Percentiles rank a stretch among this genome's conserved stretches.
Conservation (phyloP, 1,140 invertebrate species). For the Drosophila oshimai region DNA sequence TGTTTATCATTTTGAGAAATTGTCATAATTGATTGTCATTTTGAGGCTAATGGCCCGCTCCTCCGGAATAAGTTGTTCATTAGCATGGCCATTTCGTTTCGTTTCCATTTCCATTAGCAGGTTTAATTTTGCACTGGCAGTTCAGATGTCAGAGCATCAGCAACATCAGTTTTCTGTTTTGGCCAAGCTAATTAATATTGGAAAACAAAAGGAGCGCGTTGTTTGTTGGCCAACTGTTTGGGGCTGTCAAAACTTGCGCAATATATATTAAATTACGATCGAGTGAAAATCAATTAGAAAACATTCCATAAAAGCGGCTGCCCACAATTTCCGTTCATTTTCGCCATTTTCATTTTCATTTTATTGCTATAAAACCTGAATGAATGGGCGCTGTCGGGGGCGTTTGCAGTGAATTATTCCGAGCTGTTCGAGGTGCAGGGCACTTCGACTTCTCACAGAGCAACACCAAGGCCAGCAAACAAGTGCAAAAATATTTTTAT, state of each 20-base stretch:
- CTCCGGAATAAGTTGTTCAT: constrained; percentile 17
- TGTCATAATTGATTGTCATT: constrained; percentile 69
- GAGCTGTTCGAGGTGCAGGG: constrained; percentile 27
- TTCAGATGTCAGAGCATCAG: constrained; percentile 48
- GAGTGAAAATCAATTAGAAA: constrained; percentile 74
- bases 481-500: constrained; percentile 74
- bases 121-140: constrained; percentile 22
- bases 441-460: constrained; percentile 18
- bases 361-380: constrained; percentile 8
- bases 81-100: background rate
- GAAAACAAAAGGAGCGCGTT: constrained; percentile 35
- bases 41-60: constrained; percentile 23
- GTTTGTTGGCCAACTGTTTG: constrained; percentile 35
- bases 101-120: constrained; percentile 18
- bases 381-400: constrained; percentile 14
- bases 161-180: constrained; percentile 37
- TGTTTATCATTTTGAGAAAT: constrained; percentile 59
- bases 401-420: constrained; percentile 56
- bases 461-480: constrained; percentile 26
- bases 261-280: constrained; percentile 76
- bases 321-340: constrained; percentile 43
- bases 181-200: constrained; percentile 54
- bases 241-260: constrained; percentile 72
- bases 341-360: background rate
- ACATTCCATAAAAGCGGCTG: constrained; percentile 58